Base-by-base conservation (phyloP, 2,888 invertebrate genomes). In the Polymixis lichenea region DNA sequence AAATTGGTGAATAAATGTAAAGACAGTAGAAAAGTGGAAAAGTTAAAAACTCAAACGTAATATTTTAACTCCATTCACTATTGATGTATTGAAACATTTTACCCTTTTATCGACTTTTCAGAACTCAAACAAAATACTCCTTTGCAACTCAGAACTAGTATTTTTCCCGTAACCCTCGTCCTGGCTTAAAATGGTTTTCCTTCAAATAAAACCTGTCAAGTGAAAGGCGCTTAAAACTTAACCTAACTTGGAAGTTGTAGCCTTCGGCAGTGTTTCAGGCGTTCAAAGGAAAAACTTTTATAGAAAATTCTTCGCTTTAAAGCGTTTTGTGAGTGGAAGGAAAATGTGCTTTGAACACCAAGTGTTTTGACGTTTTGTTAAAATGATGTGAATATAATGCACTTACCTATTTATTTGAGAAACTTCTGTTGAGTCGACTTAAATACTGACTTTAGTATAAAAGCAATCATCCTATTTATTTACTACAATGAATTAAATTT, bases 211-310 rank as follows among this genome's bases (percentile, higher is more conserved):
- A 79, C 77, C 80, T 83, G 83, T 78, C 76, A 70, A 80, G 77
- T 73, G 66, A 80, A 85, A 83, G 58, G 73, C 78, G 83, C 83
- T 87, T 83, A 73, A 84, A 83, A 88, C 81, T 88, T 85, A 80
- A 77, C 72, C 66, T 77, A 65, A 88, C 72, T 82, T 73, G 2
- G 49, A 81, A 80, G 84, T 75, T 75, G 71, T 55, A 80, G 80
- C 81, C 80, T 71, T 80, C 73, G 76, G 79, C 88, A 79, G 43
- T 87, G 78, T 87, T 87, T 84, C 84, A 81, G 65, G 38, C 58
- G 70, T 80, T 85, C 78, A 82, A 86, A 86, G 81, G 73, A 60
- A 70, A 78, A 87, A 86, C 61, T 88, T 87, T 85, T 80, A 73
- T 84, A 78, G 80, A 82, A 77, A 85, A 84, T 70, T 75, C 66